phyloP scores from a whole-genome alignment of 2,113 vertebrate species.

The Progne subis region DNA sequence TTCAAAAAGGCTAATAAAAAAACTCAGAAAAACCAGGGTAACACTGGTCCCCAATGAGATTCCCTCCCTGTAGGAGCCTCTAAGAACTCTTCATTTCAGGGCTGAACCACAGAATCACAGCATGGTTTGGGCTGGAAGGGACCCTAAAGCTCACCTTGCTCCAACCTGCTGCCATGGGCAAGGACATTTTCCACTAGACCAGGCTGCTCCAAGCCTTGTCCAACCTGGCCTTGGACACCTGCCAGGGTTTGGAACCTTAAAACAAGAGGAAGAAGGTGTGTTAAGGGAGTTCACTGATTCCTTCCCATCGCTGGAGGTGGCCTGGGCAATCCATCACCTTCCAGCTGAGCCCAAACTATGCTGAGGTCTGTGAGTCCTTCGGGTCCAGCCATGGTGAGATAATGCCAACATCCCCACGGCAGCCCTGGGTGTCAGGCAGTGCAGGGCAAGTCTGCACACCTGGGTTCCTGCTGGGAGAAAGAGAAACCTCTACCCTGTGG shows the following conservation, averaged over 20 bases:
- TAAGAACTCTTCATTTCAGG: not conserved
- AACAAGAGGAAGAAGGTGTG: not conserved
- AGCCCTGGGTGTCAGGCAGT: not conserved
- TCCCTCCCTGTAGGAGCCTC: not conserved
- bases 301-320: not conserved
- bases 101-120: not conserved
- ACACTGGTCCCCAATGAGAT: no score
- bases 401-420: not conserved
- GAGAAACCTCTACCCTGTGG: not conserved
- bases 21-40: no score
- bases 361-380: not conserved
- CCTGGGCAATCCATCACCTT: not conserved
- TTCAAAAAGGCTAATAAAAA: no score
- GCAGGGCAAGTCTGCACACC: not conserved
- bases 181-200: not conserved
- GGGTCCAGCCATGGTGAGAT: not conserved
- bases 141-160: not conserved
- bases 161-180: not conserved
- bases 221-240: not conserved
- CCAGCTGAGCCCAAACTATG: not conserved
- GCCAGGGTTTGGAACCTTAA: not conserved
- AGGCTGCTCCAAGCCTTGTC: accelerated
- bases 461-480: not conserved
- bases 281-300: not conserved
- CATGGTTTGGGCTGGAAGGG: not conserved